Evolutionary conservation across 2,113 vertebrate genomes (phyloP).

Genomic region (Plecturocebus donacophilus): DNA sequence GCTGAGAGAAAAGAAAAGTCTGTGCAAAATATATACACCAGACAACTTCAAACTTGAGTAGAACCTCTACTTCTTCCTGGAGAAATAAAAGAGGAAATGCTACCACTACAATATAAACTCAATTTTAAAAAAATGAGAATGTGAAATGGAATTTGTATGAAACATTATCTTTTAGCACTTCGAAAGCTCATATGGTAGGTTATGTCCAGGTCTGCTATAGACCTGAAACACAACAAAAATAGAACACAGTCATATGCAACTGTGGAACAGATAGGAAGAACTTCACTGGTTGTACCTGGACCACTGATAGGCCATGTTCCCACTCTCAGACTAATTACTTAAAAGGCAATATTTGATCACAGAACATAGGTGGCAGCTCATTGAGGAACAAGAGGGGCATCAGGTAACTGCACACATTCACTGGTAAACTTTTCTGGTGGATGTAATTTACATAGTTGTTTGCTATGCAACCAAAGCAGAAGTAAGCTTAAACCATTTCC

Average conservation of each 20-base stretch:
- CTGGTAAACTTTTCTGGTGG: background rate
- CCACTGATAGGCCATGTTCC: background rate
- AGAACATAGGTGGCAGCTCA: background rate
- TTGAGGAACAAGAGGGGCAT: background rate
- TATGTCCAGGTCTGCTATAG: background rate
- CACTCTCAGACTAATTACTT: background rate
- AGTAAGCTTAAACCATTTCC: background rate
- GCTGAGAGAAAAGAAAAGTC: background rate
- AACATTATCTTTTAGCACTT: background rate
- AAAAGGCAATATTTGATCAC: background rate
- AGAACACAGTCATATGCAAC: background rate
- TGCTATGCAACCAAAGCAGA: background rate
- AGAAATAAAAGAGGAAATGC: background rate
- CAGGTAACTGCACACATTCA: background rate
- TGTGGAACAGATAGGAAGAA: background rate
- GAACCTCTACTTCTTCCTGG: background rate
- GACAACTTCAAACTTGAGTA: background rate
- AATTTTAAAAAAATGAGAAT: background rate
- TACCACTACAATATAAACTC: background rate
- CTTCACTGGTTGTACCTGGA: background rate
- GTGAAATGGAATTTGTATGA: background rate
- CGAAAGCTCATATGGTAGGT: background rate
- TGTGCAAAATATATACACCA: background rate
- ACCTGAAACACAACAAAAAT: background rate
- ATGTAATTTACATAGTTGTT: background rate